phyloP scores from a whole-genome alignment of 2,113 vertebrate species.

The Blennius ocellaris region DNA sequence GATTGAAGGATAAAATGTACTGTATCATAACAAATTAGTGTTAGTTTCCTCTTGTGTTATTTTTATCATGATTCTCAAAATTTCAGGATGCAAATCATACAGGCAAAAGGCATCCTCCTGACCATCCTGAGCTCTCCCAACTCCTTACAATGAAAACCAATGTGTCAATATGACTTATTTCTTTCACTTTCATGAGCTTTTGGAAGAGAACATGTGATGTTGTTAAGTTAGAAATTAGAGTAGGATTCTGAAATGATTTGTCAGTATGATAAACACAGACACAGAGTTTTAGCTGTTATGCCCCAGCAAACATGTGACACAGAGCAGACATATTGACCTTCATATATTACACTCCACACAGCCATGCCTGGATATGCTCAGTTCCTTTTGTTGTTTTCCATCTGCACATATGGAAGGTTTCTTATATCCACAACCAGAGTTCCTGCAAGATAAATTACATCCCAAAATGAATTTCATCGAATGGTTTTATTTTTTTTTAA shows the following conservation, averaged over 20 bases:
- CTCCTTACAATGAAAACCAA: no score
- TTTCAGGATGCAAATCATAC: no score
- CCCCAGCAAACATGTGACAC: constrained; percentile 26
- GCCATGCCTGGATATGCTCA: constrained; percentile 61
- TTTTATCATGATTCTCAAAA: no score
- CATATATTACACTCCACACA: constrained; percentile 32
- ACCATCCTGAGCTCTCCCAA: no score
- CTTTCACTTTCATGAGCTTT: no score
- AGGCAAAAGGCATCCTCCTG: no score
- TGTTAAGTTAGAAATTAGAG: constrained; percentile 32
- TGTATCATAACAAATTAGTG: no score
- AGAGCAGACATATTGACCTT: constrained; percentile 27
- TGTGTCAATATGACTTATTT: no score
- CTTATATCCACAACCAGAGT: constrained; percentile 19
- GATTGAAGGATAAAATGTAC: no score
- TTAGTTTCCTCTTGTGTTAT: no score
- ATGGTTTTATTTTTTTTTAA: constrained; percentile 42
- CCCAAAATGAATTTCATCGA: constrained; percentile 38
- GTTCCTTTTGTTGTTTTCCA: constrained; percentile 39
- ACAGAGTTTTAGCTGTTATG: constrained; percentile 19
- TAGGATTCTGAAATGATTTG: constrained; percentile 42
- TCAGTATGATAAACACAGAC: constrained; percentile 41
- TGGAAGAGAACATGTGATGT: constrained; percentile 25
- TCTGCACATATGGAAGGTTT: constrained; percentile 68
- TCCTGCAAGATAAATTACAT: constrained; percentile 17